Conservation (phyloP, 1,140 invertebrate genomes). For the Bombus sibiricus region DNA sequence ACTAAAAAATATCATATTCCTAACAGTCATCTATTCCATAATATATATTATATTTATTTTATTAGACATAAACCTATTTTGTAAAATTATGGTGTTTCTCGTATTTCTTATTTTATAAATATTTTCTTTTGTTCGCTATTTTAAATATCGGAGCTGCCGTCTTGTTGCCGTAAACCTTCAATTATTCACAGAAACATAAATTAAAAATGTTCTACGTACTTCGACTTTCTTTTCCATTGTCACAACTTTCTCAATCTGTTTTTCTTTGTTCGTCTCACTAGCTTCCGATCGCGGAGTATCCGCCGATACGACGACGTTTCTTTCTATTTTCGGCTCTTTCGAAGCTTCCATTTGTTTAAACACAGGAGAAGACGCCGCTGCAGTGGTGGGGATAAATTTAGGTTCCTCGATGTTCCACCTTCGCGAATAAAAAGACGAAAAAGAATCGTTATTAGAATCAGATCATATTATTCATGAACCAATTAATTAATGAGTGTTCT, state of each 20-base stretch:
- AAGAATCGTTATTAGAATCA: not conserved
- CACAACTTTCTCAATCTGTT: conserved; percentile 24
- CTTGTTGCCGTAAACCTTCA: not conserved
- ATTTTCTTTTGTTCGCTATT: too few species aligned
- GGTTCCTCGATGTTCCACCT: conserved; percentile 35
- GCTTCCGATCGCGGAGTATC: not conserved
- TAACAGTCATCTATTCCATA: too few species aligned
- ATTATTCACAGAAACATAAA: not conserved
- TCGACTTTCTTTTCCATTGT: conserved; percentile 38
- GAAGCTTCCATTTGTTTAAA: conserved; percentile 22
- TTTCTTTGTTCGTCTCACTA: not conserved
- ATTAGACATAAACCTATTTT: too few species aligned
- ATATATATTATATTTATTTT: too few species aligned
- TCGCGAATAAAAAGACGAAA: not conserved
- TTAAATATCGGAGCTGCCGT: not conserved
- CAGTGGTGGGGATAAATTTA: not conserved
- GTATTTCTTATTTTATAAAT: too few species aligned
- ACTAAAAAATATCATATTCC: too few species aligned
- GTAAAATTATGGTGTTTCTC: too few species aligned
- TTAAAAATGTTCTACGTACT: not conserved
- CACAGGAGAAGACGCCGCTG: not conserved
- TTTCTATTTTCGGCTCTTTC: not conserved
- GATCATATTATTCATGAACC: not conserved
- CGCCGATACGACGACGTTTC: too few species aligned
- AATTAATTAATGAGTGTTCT: not conserved